Evolutionary conservation across 2,888 invertebrate species (phyloP).

Genomic region (Cheilosia soror): DNA sequence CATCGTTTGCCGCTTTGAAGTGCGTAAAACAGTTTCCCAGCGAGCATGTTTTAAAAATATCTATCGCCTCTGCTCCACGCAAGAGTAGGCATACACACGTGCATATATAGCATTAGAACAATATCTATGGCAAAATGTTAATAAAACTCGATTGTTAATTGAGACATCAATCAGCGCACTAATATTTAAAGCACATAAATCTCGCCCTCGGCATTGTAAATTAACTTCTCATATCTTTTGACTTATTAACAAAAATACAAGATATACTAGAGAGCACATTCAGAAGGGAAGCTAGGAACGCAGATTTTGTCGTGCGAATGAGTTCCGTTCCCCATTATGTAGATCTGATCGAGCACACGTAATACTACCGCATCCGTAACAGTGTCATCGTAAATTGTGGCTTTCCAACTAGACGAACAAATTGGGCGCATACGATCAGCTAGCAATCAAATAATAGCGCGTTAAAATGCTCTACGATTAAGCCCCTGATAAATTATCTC

Average conservation of each 20-base stretch:
- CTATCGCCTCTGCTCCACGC: constrained; percentile 1
- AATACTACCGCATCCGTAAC: constrained; percentile 5
- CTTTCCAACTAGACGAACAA: constrained; percentile 11
- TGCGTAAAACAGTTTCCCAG: constrained; percentile 41
- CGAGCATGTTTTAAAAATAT: constrained; percentile 34
- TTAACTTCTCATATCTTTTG: constrained; percentile 58
- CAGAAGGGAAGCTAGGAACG: constrained; percentile 35
- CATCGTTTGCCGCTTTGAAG: constrained; percentile 61
- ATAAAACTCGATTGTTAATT: constrained; percentile 64
- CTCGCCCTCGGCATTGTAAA: constrained; percentile 44
- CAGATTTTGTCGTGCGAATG: constrained; percentile 5
- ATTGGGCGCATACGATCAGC: constrained; percentile 44
- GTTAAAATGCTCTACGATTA: constrained; percentile 63
- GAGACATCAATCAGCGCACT: constrained; percentile 66
- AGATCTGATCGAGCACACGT: constrained; percentile 16
- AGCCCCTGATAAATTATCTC: constrained; percentile 63
- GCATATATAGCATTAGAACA: constrained; percentile 24
- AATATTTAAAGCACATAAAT: constrained; percentile 66
- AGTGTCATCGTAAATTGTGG: constrained; percentile 53
- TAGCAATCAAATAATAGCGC: constrained; percentile 65
- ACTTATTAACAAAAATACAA: constrained; percentile 63
- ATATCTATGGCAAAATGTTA: constrained; percentile 53
- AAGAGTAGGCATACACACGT: not conserved
- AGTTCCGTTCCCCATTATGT: not conserved
- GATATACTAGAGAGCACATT: constrained; percentile 28